Percentiles rank a stretch among this genome's conserved stretches.
Conservation (phyloP, 2,113 vertebrate genomes). For the Chiloscyllium plagiosum region DNA sequence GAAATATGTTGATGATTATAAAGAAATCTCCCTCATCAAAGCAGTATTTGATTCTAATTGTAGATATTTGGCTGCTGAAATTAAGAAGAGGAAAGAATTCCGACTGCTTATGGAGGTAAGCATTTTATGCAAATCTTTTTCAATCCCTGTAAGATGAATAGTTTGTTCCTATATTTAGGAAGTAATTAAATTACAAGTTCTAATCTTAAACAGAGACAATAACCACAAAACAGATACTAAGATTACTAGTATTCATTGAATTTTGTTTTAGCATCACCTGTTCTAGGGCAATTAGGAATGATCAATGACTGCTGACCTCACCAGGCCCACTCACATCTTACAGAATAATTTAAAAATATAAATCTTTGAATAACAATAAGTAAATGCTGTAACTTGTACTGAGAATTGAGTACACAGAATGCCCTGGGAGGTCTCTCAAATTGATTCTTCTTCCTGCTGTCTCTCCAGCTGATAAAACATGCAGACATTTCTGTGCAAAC, state of each 20-base stretch:
- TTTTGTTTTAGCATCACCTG: not conserved
- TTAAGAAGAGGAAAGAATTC: conserved; percentile 68
- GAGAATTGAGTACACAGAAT: not conserved
- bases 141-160: not conserved
- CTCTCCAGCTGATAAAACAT: not conserved
- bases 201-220: not conserved
- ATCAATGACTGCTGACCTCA: not conserved
- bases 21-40: not conserved
- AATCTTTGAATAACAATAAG: not conserved
- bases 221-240: not conserved
- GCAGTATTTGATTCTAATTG: conserved; percentile 40
- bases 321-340: no score
- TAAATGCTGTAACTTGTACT: not conserved
- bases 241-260: not conserved
- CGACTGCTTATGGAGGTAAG: conserved; percentile 64
- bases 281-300: not conserved
- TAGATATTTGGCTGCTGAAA: conserved; percentile 67
- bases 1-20: not conserved
- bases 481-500: no score
- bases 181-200: not conserved
- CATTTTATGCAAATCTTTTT: not conserved
- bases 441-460: not conserved
- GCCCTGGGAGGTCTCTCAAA: not conserved
- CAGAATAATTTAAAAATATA: no score
- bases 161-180: not conserved